A percentile compares a stretch with the other conserved stretches of the same genome.
These are phyloP conservation scores for Centropristis striata DNA, from an alignment of 2,113 vertebrate genomes.

Conservation along the genomic window DNA sequence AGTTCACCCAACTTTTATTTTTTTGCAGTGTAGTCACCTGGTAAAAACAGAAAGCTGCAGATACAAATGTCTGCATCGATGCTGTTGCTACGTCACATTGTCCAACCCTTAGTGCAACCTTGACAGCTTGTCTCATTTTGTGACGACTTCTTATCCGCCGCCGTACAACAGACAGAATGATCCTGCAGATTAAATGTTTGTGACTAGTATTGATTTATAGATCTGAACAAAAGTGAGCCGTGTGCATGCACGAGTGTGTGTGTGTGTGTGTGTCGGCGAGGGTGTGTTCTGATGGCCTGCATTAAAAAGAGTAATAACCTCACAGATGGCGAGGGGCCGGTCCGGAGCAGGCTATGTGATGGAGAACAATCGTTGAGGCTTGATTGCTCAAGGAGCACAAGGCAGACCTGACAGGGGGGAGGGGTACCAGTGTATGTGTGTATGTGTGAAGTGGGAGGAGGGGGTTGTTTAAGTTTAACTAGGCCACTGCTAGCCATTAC, in stretches of 20 bases:
- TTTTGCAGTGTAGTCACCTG: background rate
- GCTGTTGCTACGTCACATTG: slow-evolving; percentile 4
- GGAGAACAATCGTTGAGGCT: slow-evolving; percentile 84
- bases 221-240: slow-evolving; percentile 61
- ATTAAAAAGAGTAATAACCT: slow-evolving; percentile 83
- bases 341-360: slow-evolving; percentile 76
- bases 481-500: slow-evolving; percentile 78
- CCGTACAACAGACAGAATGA: slow-evolving; percentile 57
- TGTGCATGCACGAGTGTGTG: slow-evolving; percentile 55
- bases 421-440: slow-evolving; percentile 57
- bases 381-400: slow-evolving; percentile 86
- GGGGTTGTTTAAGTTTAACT: slow-evolving; percentile 85
- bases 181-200: slow-evolving; percentile 79
- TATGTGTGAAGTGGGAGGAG: slow-evolving; percentile 56
- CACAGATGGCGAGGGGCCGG: slow-evolving; percentile 85
- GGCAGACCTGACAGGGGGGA: slow-evolving; percentile 82
- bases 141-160: slow-evolving; percentile 43
- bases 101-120: slow-evolving; percentile 18
- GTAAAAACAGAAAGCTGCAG: background rate
- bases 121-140: slow-evolving; percentile 39
- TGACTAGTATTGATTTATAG: slow-evolving; percentile 82
- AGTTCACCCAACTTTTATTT: no score
- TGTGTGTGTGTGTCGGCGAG: slow-evolving; percentile 40
- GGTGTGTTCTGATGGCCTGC: slow-evolving; percentile 72
- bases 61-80: background rate